Base-by-base conservation (phyloP, 2,797 vertebrate genomes). In the Thalassophryne amazonica region DNA sequence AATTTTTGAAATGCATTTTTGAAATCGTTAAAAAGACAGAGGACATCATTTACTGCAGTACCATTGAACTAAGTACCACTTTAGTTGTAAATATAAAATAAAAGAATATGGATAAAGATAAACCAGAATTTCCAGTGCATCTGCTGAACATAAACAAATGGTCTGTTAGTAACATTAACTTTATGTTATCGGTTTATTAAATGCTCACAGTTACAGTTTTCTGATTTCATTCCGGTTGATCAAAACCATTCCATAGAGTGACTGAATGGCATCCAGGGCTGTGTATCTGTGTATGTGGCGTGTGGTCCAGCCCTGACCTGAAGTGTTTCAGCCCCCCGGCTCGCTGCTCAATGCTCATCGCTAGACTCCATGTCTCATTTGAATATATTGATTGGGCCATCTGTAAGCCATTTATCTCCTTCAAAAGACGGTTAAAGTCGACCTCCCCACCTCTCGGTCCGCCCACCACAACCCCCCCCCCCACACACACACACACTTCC, bases 351-450 rank as follows among this genome's bases (percentile, higher is more conserved):
- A 38, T 74, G 73, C 60, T 74, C 56, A 61, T 67, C 56, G 81
- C 74, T 58, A 55, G 67, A 86, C 84, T 83, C 76, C 30, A 70
- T 85, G 84, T 78, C 86, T 90, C 73, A 91, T 92, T 91, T 91
- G 81, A 91, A 92, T 92, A 88, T 91, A 91, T 91, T 91, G 89
- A 91, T 89, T 88, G 84, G 77, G 84, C 88, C 89, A 92, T 91
- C 89, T 92, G 90, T 89, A 91, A 89, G 81, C 86, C 88, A 92
- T 91, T 91, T 89, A 90, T 90, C 88, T 91, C 85, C 83, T 89
- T 91, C 86, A 91, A 90, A 92, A 84, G 81, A 81, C 81, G 78
- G 78, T 89, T 90, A 87, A 78, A 88, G 78, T 80, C 80, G 76
- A 73, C 75, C 61, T 81, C 77, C 73, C 81, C 78, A 78, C 86